These are phyloP conservation scores for Daktulosphaira vitifoliae DNA, from an alignment of 1,140 invertebrate genomes.

Conservation along the genomic window DNA sequence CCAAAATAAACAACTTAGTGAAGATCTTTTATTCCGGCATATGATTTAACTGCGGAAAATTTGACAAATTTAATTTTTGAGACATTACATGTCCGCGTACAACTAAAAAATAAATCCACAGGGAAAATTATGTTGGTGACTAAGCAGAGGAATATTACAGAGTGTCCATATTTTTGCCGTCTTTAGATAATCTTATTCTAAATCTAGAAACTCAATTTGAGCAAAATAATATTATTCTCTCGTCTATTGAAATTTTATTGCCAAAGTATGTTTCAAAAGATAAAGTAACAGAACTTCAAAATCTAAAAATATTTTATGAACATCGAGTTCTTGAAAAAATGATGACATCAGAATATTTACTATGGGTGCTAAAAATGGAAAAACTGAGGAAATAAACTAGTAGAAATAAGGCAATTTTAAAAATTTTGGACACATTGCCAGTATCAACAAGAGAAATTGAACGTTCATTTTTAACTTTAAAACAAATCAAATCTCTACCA, in stretches of 20 bases:
- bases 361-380: neutral
- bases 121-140: neutral
- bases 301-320: neutral
- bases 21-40: constrained; percentile 40
- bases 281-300: neutral
- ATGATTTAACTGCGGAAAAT: neutral
- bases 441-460: neutral
- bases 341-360: neutral
- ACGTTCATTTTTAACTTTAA: neutral
- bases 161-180: neutral
- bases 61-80: constrained; percentile 1
- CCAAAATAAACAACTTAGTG: constrained; percentile 20
- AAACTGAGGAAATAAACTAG: neutral
- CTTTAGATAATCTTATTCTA: neutral
- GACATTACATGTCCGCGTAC: neutral
- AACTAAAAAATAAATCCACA: neutral
- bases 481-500: neutral
- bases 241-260: neutral
- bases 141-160: neutral
- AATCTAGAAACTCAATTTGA: neutral
- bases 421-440: no score
- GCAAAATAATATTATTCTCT: neutral
- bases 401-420: neutral
- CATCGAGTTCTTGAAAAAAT: neutral
- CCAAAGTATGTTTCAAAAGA: neutral